These are phyloP conservation scores for Athalia rosae DNA, from an alignment of 2,888 invertebrate genomes.

Conservation along the genomic window DNA sequence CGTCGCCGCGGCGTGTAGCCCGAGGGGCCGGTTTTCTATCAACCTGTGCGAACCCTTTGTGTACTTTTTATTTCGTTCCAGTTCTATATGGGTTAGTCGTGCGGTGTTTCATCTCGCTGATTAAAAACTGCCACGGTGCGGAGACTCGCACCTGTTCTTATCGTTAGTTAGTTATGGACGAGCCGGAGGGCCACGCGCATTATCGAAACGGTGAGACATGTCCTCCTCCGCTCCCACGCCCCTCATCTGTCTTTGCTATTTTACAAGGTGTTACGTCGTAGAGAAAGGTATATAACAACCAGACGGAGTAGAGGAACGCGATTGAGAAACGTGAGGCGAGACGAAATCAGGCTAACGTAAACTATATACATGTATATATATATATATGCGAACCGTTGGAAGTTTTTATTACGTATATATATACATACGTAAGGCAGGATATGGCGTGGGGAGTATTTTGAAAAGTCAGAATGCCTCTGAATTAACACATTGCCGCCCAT, in stretches of 20 bases:
- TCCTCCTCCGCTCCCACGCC: too few relatives aligned
- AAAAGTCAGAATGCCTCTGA: too few relatives aligned
- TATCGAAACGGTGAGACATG: too few relatives aligned
- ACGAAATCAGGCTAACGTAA: background rate
- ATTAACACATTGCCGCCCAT: background rate
- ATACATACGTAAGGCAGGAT: too few relatives aligned
- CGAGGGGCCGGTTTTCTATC: slow-evolving; percentile 33
- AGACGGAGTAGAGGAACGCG: background rate
- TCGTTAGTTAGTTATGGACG: too few relatives aligned
- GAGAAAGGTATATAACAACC: background rate
- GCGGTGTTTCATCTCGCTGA: slow-evolving; percentile 46
- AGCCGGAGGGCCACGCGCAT: too few relatives aligned
- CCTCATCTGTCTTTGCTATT: background rate
- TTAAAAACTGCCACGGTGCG: background rate
- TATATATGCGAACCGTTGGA: background rate
- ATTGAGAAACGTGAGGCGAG: background rate
- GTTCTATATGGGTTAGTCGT: slow-evolving; percentile 65
- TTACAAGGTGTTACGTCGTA: background rate
- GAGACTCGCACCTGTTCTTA: slow-evolving; percentile 10
- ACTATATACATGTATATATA: background rate
- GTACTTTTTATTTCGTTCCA: slow-evolving; percentile 17
- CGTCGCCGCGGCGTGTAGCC: background rate
- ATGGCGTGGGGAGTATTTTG: too few relatives aligned
- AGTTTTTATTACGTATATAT: too few relatives aligned
- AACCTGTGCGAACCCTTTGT: slow-evolving; percentile 20